Evolutionary conservation across 30 jellyfish, hydroid and myxozoan species (phyloP).

Genomic region (Hydractinia echinata): DNA sequence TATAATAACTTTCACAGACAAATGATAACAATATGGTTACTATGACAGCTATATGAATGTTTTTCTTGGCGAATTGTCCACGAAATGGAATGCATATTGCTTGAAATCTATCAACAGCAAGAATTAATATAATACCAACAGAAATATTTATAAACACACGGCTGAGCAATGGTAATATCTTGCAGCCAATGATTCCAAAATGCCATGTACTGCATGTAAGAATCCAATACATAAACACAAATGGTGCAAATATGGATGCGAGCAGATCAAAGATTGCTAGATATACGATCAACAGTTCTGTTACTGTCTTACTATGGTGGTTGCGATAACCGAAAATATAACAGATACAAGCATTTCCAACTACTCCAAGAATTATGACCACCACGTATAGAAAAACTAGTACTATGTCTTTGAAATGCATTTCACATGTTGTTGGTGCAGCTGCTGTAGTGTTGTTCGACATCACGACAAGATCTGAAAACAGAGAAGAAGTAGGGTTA

Average conservation of each 20-base stretch:
- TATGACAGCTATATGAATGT: conserved; percentile 34
- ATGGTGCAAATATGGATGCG: conserved; percentile 66
- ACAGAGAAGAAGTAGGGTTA: too few relatives aligned
- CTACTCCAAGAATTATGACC: conserved; percentile 51
- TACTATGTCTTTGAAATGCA: conserved; percentile 6
- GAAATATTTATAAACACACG: conserved; percentile 62
- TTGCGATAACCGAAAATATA: conserved; percentile 26
- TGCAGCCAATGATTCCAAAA: conserved; percentile 75
- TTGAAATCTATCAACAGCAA: conserved; percentile 76
- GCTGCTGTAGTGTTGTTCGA: not conserved
- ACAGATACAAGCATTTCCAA: conserved; percentile 59
- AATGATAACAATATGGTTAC: conserved; percentile 33
- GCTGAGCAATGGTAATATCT: conserved; percentile 48
- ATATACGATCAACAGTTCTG: conserved; percentile 54
- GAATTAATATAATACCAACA: conserved; percentile 51
- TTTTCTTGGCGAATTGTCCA: conserved; percentile 32
- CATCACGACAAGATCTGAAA: not conserved
- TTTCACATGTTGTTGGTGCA: not conserved
- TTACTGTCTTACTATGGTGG: conserved; percentile 30
- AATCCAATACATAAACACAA: conserved; percentile 52
- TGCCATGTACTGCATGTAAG: conserved; percentile 56
- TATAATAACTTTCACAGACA: conserved; percentile 45
- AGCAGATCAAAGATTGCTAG: conserved; percentile 60
- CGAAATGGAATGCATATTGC: conserved; percentile 72
- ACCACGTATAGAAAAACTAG: conserved; percentile 20